These are phyloP conservation scores for Corythornis cristatus DNA, from an alignment of 2,113 vertebrate species.

Conservation along the genomic window DNA sequence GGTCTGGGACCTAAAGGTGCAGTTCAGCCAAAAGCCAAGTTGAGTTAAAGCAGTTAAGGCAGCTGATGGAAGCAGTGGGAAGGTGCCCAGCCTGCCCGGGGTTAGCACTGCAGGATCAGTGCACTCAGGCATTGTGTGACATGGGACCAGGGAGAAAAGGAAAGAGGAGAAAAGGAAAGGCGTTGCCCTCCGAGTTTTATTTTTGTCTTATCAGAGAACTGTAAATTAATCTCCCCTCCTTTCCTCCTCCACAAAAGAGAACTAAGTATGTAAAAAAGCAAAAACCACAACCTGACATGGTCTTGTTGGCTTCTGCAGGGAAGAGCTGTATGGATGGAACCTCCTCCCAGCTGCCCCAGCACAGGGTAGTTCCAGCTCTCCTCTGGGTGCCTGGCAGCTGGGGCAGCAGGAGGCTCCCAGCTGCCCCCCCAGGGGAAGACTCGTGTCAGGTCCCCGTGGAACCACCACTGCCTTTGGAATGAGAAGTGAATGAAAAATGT, in stretches of 20 bases:
- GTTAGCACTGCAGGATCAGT: background rate
- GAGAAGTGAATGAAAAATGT: conserved; percentile 21
- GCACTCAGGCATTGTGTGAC: conserved; percentile 35
- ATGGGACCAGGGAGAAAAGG: background rate
- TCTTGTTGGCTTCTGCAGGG: background rate
- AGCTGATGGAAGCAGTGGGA: background rate
- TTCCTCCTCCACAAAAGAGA: conserved; percentile 46
- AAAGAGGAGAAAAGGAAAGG: conserved; percentile 48
- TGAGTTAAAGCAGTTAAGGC: background rate
- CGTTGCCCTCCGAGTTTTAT: conserved; percentile 36
- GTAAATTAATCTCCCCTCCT: conserved; percentile 34
- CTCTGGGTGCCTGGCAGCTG: background rate
- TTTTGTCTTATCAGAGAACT: conserved; percentile 48
- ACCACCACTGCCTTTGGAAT: background rate
- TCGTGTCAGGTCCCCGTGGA: background rate
- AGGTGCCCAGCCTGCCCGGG: background rate
- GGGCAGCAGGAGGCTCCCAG: background rate
- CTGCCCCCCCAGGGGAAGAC: background rate
- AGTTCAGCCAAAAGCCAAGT: background rate
- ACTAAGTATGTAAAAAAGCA: background rate
- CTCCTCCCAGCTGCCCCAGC: background rate
- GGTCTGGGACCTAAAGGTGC: background rate
- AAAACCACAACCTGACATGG: background rate
- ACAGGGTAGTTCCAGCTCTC: background rate
- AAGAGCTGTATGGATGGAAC: background rate